A percentile compares a stretch with the other conserved stretches of the same genome.
Conservation (phyloP, 2,113 vertebrate species). For the Catagonus wagneri region DNA sequence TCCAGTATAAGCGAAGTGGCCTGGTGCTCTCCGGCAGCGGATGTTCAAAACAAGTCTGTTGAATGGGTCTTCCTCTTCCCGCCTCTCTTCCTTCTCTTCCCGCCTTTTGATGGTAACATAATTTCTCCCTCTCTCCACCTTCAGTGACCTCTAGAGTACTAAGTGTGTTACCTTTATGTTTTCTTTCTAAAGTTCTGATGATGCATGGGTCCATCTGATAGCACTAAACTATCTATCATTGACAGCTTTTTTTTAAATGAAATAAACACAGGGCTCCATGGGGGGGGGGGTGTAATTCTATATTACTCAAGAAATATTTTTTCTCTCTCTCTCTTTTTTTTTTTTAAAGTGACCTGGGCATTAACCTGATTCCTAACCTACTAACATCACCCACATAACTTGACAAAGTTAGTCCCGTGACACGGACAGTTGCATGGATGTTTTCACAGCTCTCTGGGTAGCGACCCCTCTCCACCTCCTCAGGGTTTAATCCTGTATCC, state of each 20-base stretch:
- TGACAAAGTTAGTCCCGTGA: not conserved
- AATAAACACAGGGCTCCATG: not conserved
- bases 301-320: not conserved
- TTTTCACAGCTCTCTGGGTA: not conserved
- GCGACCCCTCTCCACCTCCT: accelerated
- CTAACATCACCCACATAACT: not conserved
- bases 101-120: not conserved
- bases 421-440: not conserved
- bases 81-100: not conserved
- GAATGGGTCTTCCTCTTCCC: not conserved
- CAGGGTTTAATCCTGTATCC: not conserved
- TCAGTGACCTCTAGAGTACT: not conserved
- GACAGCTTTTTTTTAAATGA: not conserved
- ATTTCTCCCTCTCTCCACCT: not conserved
- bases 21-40: not conserved
- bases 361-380: not conserved
- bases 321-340: not conserved
- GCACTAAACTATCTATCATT: conserved; percentile 30
- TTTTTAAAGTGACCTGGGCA: not conserved
- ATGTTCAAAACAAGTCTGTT: not conserved
- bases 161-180: not conserved
- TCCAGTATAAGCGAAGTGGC: no score
- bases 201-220: not conserved
- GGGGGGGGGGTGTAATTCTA: not conserved
- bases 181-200: conserved; percentile 35